Evolutionary conservation across 2,113 vertebrate species (phyloP).

Genomic region (Campylomormyrus numenius): DNA sequence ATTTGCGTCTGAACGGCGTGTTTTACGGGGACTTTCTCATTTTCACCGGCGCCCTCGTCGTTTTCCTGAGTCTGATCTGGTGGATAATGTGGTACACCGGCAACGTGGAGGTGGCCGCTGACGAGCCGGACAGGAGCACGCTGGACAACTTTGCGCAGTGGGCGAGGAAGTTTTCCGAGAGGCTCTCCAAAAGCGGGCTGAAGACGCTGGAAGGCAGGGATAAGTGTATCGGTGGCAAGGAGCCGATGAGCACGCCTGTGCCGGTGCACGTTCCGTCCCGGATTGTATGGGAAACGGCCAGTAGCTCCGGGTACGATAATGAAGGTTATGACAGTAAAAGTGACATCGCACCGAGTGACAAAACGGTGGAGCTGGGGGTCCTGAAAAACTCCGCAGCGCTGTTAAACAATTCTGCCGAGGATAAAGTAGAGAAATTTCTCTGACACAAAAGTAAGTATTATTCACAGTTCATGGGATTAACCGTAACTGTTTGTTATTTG

Average conservation of each 20-base stretch:
- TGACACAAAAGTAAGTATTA: constrained; percentile 33
- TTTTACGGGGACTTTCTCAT: constrained; percentile 68
- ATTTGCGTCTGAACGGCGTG: constrained; percentile 45
- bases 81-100: constrained; percentile 66
- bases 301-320: constrained; percentile 41
- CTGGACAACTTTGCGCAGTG: constrained; percentile 50
- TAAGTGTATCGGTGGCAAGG: constrained; percentile 29
- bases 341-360: constrained; percentile 29
- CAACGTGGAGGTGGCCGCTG: constrained; percentile 41
- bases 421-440: constrained; percentile 44
- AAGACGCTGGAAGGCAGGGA: constrained; percentile 37
- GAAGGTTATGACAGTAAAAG: constrained; percentile 41
- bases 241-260: constrained; percentile 28
- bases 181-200: constrained; percentile 43
- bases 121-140: constrained; percentile 26
- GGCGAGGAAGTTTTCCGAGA: constrained; percentile 55
- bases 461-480: not conserved
- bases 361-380: constrained; percentile 46
- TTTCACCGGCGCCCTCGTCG: constrained; percentile 59
- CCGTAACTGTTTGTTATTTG: not conserved
- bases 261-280: constrained; percentile 18
- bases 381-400: constrained; percentile 34
- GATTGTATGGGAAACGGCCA: constrained; percentile 34
- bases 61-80: constrained; percentile 61
- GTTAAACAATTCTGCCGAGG: constrained; percentile 20